phyloP scores from a whole-genome alignment of 2,113 vertebrate genomes.

The Falcunculus frontatus region DNA sequence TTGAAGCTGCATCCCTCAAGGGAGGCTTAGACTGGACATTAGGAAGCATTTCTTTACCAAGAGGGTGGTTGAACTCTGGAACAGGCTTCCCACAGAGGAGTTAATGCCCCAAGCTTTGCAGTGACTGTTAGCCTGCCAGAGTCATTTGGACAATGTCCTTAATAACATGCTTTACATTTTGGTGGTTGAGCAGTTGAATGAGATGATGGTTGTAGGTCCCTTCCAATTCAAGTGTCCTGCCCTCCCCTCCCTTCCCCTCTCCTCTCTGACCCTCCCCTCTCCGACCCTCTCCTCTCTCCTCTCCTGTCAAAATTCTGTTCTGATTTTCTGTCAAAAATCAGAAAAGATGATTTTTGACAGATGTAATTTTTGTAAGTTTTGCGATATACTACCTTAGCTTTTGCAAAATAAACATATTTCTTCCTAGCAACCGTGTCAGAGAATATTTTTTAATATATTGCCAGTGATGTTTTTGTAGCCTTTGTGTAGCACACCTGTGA shows the following conservation, averaged over 20 bases:
- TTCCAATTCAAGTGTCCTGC: neutral
- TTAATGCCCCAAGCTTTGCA: neutral
- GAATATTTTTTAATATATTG: neutral
- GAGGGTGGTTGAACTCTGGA: neutral
- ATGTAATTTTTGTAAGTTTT: neutral
- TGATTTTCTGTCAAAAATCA: too few species aligned
- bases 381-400: neutral
- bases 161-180: neutral
- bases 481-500: neutral
- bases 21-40: neutral
- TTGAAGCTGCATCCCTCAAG: neutral
- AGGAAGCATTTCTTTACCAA: neutral
- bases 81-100: neutral
- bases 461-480: neutral
- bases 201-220: rapidly evolving
- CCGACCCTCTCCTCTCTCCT: too few species aligned
- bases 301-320: too few species aligned
- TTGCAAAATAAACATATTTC: neutral
- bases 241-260: neutral
- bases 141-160: neutral
- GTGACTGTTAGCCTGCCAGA: neutral
- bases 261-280: too few species aligned
- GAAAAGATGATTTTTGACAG: neutral
- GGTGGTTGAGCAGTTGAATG: neutral
- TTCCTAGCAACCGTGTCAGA: neutral